These are phyloP conservation scores for Periparus ater DNA, from an alignment of 2,797 vertebrate species.

Conservation along the genomic window DNA sequence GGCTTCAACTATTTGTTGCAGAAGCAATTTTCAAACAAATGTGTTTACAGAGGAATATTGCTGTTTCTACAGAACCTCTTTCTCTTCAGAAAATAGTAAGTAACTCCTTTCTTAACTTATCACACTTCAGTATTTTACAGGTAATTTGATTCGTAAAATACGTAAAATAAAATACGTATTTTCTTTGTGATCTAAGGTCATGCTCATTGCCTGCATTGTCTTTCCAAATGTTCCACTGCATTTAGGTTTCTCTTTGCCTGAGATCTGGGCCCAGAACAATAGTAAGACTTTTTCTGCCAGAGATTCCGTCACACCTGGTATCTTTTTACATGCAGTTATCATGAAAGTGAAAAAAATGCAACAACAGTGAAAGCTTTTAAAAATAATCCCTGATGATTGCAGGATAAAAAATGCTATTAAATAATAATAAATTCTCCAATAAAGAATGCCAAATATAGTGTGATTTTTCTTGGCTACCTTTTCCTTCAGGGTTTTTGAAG, in stretches of 20 bases:
- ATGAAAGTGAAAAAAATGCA: background rate
- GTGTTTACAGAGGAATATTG: conserved; percentile 78
- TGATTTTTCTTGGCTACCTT: background rate
- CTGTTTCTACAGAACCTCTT: conserved; percentile 77
- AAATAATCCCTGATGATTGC: background rate
- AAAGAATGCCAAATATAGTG: background rate
- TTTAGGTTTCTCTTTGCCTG: background rate
- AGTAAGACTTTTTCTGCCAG: background rate
- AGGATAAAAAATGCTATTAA: background rate
- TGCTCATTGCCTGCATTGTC: background rate
- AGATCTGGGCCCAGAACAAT: background rate
- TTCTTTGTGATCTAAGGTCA: background rate
- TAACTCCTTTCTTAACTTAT: background rate
- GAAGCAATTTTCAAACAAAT: conserved; percentile 88
- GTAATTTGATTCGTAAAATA: background rate
- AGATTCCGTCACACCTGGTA: background rate
- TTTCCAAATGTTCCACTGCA: background rate
- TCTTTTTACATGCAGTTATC: background rate
- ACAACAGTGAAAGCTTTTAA: background rate
- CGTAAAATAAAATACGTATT: background rate
- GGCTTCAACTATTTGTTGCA: conserved; percentile 87
- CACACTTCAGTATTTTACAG: background rate
- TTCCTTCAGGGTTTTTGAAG: background rate
- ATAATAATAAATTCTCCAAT: no score
- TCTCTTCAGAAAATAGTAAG: conserved; percentile 90